Evolutionary conservation across 2,797 vertebrate species (phyloP).

Genomic region (Alectoris magna): DNA sequence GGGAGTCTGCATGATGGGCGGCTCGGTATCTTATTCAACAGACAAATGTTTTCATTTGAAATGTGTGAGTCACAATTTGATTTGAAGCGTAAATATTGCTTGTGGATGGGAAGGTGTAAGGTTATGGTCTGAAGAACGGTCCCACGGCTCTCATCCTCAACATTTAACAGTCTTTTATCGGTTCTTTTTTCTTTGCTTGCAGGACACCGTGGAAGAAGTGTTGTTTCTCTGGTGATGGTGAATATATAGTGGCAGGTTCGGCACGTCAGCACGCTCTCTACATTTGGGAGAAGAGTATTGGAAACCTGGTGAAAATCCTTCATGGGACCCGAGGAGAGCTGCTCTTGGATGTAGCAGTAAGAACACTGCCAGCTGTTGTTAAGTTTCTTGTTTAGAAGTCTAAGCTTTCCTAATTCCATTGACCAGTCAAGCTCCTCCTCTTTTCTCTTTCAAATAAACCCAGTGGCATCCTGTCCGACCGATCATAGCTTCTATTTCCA

Average conservation of each 20-base stretch:
- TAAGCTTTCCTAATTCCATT: background rate
- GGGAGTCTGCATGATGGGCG: background rate
- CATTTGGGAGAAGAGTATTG: constrained; percentile 99
- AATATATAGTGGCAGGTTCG: constrained; percentile 96
- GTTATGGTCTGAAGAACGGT: background rate
- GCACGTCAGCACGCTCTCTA: constrained; percentile 96
- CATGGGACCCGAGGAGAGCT: constrained; percentile 96
- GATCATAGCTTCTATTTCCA: constrained; percentile 97
- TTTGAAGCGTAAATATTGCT: background rate
- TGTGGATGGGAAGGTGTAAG: background rate
- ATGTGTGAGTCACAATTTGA: background rate
- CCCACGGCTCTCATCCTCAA: background rate
- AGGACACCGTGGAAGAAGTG: constrained; percentile 98
- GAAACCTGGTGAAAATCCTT: constrained; percentile 97
- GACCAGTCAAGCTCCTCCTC: background rate
- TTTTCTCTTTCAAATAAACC: constrained; percentile 13
- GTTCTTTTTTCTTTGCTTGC: background rate
- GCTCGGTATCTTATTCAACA: background rate
- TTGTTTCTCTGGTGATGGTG: constrained; percentile 97
- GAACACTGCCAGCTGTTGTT: constrained; percentile 31
- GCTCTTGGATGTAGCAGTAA: constrained; percentile 94
- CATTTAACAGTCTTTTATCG: background rate
- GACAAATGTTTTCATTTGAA: background rate
- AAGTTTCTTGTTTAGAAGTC: background rate
- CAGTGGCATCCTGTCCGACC: constrained; percentile 98